phyloP scores from a whole-genome alignment of 2,113 vertebrate genomes.

The Pongo abelii region DNA sequence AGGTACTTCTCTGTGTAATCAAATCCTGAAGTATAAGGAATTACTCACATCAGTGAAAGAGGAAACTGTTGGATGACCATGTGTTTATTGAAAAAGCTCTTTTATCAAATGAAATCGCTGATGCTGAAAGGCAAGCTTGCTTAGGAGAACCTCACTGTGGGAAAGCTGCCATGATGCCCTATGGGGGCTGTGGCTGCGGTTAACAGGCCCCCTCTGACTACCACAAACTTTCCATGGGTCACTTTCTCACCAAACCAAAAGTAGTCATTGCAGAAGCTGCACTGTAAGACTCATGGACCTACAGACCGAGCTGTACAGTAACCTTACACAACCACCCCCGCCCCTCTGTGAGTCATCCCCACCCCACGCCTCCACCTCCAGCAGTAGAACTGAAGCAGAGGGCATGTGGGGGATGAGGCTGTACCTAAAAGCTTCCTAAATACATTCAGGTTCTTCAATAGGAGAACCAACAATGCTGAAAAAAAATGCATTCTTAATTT shows the following conservation, averaged over 20 bases:
- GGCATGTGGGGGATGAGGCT: neutral
- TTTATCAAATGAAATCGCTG: neutral
- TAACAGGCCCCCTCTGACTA: too few relatives aligned
- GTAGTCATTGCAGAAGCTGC: neutral
- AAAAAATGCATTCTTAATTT: neutral
- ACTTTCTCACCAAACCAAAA: constrained; percentile 24
- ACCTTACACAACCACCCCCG: neutral
- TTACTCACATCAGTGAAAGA: neutral
- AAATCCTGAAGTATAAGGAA: neutral
- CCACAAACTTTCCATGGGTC: neutral
- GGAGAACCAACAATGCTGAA: neutral
- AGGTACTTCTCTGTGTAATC: neutral
- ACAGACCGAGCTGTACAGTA: accelerated
- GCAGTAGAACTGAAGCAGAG: neutral
- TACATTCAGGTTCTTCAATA: neutral
- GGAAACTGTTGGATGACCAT: neutral
- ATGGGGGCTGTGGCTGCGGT: neutral
- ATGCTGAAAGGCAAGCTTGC: neutral
- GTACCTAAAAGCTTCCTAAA: neutral
- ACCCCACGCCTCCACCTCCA: neutral
- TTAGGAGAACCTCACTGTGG: neutral
- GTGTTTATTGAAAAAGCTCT: neutral
- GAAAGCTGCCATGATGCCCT: neutral
- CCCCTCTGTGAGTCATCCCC: neutral
- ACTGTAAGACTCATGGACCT: neutral